Conservation (phyloP, 2,113 vertebrate genomes). For the Tenebrosternarchus preto region DNA sequence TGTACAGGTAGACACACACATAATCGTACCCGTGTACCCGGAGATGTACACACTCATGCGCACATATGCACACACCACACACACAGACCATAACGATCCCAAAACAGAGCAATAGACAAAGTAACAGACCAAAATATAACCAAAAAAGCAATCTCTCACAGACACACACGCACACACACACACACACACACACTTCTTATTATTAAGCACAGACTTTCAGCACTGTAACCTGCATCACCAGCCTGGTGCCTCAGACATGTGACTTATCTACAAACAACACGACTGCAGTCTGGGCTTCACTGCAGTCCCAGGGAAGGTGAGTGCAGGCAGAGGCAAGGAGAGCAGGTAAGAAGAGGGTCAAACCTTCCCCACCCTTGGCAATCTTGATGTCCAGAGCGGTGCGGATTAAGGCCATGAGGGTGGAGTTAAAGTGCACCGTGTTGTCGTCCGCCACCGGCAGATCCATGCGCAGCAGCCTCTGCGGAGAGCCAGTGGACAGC, state of each 20-base stretch:
- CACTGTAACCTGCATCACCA: background rate
- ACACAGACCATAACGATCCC: background rate
- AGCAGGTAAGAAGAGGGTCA: constrained; percentile 52
- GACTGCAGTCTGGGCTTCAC: constrained; percentile 8
- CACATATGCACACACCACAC: constrained; percentile 60
- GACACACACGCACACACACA: constrained; percentile 19
- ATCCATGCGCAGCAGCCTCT: constrained; percentile 92
- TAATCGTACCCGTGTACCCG: constrained; percentile 1
- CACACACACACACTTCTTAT: constrained; percentile 19
- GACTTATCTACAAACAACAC: background rate
- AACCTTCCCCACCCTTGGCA: constrained; percentile 84
- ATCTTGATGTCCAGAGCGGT: constrained; percentile 95
- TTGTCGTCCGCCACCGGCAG: constrained; percentile 93
- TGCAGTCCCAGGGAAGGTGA: constrained; percentile 5
- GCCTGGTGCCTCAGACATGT: background rate
- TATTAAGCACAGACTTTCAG: background rate
- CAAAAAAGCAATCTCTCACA: constrained; percentile 17
- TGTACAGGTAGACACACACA: constrained; percentile 17
- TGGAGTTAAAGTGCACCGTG: constrained; percentile 93
- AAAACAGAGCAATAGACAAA: background rate
- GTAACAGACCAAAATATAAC: background rate
- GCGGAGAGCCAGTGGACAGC: constrained; percentile 66
- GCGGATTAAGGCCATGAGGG: constrained; percentile 93
- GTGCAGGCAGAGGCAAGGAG: constrained; percentile 28
- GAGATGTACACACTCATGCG: constrained; percentile 20